Evolutionary conservation across 1,140 invertebrate species (phyloP).

Genomic region (Olivierus martensii): DNA sequence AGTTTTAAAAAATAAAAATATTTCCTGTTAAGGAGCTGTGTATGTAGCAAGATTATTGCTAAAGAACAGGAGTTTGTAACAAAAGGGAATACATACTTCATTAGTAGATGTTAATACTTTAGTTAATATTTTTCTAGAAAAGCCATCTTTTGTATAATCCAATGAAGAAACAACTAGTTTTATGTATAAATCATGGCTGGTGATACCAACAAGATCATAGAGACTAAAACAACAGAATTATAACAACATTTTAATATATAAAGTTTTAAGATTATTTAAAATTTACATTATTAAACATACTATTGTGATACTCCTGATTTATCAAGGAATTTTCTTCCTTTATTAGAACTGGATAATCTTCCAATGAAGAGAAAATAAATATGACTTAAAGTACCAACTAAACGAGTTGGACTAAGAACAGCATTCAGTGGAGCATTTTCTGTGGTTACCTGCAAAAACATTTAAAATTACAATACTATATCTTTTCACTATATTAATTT

Average conservation of each 20-base stretch:
- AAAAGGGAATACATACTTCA: slow-evolving; percentile 27
- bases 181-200: slow-evolving; percentile 78
- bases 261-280: too few relatives aligned
- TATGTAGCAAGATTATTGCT: too few relatives aligned
- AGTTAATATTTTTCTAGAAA: slow-evolving; percentile 40
- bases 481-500: too few relatives aligned
- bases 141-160: slow-evolving; percentile 61
- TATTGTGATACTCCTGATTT: slow-evolving; percentile 58
- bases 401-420: slow-evolving; percentile 71
- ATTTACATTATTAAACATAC: slow-evolving; percentile 32
- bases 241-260: too few relatives aligned
- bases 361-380: slow-evolving; percentile 90
- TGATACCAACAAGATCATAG: slow-evolving; percentile 58
- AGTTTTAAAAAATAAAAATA: not conserved
- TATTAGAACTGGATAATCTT: slow-evolving; percentile 56
- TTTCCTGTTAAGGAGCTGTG: not conserved
- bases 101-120: slow-evolving; percentile 32
- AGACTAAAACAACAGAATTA: slow-evolving; percentile 41
- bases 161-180: slow-evolving; percentile 80
- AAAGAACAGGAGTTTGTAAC: too few relatives aligned
- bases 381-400: slow-evolving; percentile 76
- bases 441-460: slow-evolving; percentile 45
- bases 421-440: slow-evolving; percentile 67
- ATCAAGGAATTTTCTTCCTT: slow-evolving; percentile 53
- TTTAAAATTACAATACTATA: not conserved